These are phyloP conservation scores for Emydoidea blandingii DNA, from an alignment of 2,797 vertebrate species.

Conservation along the genomic window DNA sequence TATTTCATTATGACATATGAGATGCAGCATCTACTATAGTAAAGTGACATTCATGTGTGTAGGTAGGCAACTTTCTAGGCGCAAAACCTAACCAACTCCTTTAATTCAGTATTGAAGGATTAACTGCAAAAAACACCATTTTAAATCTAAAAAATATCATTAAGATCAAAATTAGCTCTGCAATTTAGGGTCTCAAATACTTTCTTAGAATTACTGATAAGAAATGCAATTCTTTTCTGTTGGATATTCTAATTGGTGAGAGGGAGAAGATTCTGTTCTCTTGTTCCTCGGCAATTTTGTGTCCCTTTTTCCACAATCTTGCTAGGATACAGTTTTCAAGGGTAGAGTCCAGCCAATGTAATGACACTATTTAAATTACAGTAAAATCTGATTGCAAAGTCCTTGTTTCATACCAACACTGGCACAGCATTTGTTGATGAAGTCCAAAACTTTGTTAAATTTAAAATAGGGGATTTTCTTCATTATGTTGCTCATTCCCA, in stretches of 20 bases:
- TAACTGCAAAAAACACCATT: neutral
- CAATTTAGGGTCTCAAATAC: neutral
- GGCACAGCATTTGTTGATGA: neutral
- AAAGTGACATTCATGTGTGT: neutral
- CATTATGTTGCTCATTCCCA: neutral
- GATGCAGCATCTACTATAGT: neutral
- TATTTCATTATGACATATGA: neutral
- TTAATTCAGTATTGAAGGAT: neutral
- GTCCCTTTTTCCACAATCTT: neutral
- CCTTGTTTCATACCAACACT: neutral
- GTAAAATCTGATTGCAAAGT: neutral
- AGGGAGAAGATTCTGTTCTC: neutral
- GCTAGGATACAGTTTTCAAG: neutral
- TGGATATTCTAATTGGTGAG: neutral
- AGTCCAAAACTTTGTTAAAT: neutral
- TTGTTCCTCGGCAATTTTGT: neutral
- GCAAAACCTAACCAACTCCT: neutral
- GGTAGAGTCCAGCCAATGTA: neutral
- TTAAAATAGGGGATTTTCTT: neutral
- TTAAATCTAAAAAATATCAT: conserved; percentile 5
- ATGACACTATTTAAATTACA: fast-evolving
- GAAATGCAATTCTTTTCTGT: neutral
- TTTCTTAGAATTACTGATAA: neutral
- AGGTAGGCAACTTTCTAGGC: neutral
- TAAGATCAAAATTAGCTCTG: neutral